Conservation (phyloP, 1,140 invertebrate genomes). For the Halictus rubicundus region DNA sequence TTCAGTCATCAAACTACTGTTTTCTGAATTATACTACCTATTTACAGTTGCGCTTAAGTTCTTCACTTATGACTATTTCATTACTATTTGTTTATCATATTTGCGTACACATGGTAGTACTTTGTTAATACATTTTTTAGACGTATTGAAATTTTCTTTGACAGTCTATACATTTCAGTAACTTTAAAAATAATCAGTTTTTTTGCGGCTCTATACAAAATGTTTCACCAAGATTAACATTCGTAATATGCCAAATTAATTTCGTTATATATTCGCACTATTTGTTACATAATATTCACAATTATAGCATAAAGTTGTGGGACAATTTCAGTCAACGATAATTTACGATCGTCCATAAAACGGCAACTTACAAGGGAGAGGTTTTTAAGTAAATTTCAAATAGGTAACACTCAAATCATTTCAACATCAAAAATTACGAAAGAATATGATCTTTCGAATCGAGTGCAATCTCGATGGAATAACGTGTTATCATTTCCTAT, state of each 20-base stretch:
- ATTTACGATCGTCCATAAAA: not conserved
- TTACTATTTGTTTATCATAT: not conserved
- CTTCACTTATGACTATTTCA: not conserved
- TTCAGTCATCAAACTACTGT: too few species aligned
- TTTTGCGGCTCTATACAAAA: not conserved
- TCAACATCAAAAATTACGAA: too few species aligned
- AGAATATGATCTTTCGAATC: too few species aligned
- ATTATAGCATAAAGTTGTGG: not conserved
- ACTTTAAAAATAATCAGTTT: not conserved
- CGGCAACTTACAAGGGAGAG: too few species aligned
- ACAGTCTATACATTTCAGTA: not conserved
- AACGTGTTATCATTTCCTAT: not conserved
- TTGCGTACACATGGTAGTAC: not conserved
- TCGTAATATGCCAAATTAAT: not conserved
- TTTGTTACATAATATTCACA: slow-evolving; percentile 16
- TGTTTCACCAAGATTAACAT: not conserved
- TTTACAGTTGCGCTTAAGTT: not conserved
- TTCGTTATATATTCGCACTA: not conserved
- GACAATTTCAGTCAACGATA: not conserved
- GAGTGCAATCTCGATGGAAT: not conserved
- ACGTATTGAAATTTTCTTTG: too few species aligned
- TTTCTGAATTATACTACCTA: not conserved
- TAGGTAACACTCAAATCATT: too few species aligned
- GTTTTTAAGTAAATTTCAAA: too few species aligned
- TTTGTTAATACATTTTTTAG: not conserved